Conservation (phyloP, 2,888 invertebrate species). For the Noctua janthe region DNA sequence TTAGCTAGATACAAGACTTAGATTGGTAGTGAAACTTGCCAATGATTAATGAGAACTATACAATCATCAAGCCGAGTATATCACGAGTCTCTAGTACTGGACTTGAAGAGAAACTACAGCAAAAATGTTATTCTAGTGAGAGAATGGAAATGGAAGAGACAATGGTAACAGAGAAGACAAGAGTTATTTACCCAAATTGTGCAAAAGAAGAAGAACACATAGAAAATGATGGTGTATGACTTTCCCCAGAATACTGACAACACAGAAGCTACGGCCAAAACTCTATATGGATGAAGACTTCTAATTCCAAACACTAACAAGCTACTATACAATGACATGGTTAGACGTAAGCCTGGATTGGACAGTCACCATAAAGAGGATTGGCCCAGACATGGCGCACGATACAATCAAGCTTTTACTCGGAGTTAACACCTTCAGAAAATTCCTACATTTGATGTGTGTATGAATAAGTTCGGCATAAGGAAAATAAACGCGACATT, state of each 20-base stretch:
- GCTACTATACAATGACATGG: constrained; percentile 19
- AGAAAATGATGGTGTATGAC: constrained; percentile 25
- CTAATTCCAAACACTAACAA: constrained; percentile 49
- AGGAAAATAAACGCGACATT: constrained; percentile 37
- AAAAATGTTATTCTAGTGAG: not conserved
- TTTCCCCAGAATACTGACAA: constrained; percentile 63
- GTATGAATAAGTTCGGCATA: constrained; percentile 12
- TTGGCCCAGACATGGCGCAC: constrained; percentile 86
- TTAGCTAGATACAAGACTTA: not conserved
- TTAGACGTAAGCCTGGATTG: constrained; percentile 70
- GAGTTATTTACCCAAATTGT: not conserved
- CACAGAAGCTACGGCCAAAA: constrained; percentile 87
- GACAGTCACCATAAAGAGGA: constrained; percentile 86
- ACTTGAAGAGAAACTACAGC: not conserved
- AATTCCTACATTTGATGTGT: constrained; percentile 25
- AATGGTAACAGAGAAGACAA: constrained; percentile 12
- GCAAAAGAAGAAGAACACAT: constrained; percentile 27
- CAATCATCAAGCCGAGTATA: not conserved
- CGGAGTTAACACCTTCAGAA: constrained; percentile 80
- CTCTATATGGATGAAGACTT: constrained; percentile 83
- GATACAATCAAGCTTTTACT: constrained; percentile 72
- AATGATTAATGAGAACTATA: not conserved
- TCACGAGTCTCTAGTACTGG: not conserved
- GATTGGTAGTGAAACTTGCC: not conserved
- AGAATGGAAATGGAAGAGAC: constrained; percentile 4